phyloP scores from a whole-genome alignment of 2,888 invertebrate genomes.

The Patella ulyssiponensis region DNA sequence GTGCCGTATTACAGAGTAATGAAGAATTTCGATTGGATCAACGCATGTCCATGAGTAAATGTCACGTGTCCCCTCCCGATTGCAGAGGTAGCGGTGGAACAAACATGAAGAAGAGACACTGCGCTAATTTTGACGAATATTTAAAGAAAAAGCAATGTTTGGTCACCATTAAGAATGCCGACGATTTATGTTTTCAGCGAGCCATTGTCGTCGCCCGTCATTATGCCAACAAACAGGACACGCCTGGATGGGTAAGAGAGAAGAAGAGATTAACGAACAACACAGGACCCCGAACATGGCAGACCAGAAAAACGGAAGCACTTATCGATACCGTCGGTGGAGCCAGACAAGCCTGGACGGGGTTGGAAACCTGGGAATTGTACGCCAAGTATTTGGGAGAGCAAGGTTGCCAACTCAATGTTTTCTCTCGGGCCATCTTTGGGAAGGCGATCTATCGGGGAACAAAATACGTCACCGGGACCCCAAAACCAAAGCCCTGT shows the following conservation, averaged over 20 bases:
- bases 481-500: too few relatives aligned
- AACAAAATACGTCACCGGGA: background rate
- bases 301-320: background rate
- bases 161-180: background rate
- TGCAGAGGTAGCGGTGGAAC: background rate
- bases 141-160: background rate
- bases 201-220: background rate
- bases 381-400: background rate
- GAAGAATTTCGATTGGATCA: background rate
- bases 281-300: background rate
- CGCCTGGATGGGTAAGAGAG: background rate
- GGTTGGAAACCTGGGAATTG: background rate
- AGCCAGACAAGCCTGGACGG: background rate
- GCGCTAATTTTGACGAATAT: background rate
- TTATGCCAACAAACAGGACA: background rate
- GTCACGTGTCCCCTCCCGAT: background rate
- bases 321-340: background rate
- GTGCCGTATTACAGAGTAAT: background rate
- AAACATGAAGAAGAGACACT: background rate
- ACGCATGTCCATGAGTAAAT: background rate
- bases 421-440: background rate
- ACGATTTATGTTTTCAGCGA: background rate
- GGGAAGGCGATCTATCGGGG: too few relatives aligned
- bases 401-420: background rate
- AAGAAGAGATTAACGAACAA: background rate